Conservation (phyloP, 1,140 invertebrate species). For the Bombus affinis region DNA sequence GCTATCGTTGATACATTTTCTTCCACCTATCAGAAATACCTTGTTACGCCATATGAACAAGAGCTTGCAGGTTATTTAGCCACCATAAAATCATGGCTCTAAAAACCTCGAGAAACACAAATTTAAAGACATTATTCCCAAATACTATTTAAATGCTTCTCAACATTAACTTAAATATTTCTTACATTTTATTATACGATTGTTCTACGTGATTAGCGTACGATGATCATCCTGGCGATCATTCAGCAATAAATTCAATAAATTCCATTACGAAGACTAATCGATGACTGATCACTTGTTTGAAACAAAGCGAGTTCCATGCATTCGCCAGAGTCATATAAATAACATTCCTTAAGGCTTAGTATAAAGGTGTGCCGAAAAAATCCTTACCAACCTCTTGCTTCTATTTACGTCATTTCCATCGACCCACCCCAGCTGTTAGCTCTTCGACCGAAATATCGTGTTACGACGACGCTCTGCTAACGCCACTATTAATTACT, state of each 20-base stretch:
- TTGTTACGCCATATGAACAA: too few relatives aligned
- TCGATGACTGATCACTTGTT: neutral
- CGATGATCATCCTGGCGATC: too few relatives aligned
- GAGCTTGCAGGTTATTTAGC: too few relatives aligned
- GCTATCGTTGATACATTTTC: too few relatives aligned
- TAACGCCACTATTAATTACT: conserved; percentile 36
- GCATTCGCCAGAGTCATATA: neutral
- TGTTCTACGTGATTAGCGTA: too few relatives aligned
- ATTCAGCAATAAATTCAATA: neutral
- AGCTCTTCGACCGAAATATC: conserved; percentile 2
- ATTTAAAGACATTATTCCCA: too few relatives aligned
- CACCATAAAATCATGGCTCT: too few relatives aligned
- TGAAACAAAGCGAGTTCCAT: conserved; percentile 11
- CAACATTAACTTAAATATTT: too few relatives aligned
- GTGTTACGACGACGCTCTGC: conserved; percentile 31
- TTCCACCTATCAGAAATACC: too few relatives aligned
- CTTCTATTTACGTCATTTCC: conserved; percentile 40
- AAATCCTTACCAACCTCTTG: conserved; percentile 15
- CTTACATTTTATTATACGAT: too few relatives aligned
- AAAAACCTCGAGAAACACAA: too few relatives aligned
- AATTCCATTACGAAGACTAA: neutral
- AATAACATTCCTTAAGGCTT: conserved; percentile 36
- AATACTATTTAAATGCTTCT: too few relatives aligned
- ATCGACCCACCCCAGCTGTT: conserved; percentile 17
- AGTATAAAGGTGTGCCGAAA: conserved; percentile 22